Conservation (phyloP, 2,888 invertebrate species). For the Nezara viridula region DNA sequence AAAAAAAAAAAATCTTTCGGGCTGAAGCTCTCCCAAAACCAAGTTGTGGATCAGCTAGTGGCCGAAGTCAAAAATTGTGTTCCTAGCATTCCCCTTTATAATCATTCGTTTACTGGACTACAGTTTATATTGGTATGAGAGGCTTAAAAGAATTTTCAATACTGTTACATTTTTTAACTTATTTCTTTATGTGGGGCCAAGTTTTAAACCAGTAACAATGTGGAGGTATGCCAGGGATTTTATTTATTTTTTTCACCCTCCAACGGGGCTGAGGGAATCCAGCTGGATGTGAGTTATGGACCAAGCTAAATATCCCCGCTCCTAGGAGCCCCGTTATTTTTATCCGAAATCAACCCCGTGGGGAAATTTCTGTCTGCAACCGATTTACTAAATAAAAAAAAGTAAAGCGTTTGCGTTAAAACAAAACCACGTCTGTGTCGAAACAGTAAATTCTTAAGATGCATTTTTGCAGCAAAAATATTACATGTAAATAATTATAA, state of each 20-base stretch:
- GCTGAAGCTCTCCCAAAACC: no score
- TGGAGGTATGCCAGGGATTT: conserved; percentile 51
- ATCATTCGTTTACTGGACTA: no score
- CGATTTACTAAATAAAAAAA: background rate
- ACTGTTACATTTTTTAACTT: no score
- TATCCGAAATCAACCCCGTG: conserved; percentile 8
- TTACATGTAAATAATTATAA: no score
- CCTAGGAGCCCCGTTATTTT: background rate
- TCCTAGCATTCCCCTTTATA: no score
- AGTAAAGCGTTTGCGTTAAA: background rate
- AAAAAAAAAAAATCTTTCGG: no score
- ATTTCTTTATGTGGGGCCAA: no score
- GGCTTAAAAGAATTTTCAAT: no score
- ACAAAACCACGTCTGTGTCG: background rate
- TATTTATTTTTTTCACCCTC: background rate
- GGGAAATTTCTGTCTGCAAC: background rate
- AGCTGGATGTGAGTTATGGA: conserved; percentile 40
- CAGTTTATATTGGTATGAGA: no score
- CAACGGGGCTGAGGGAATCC: conserved; percentile 23
- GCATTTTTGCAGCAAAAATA: background rate
- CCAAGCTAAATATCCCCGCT: background rate
- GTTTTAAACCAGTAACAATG: background rate
- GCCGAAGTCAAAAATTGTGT: no score
- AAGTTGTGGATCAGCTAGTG: no score
- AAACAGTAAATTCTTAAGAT: background rate